Evolutionary conservation across 2,797 vertebrate species (phyloP).

Genomic region (Lacerta bilineata): DNA sequence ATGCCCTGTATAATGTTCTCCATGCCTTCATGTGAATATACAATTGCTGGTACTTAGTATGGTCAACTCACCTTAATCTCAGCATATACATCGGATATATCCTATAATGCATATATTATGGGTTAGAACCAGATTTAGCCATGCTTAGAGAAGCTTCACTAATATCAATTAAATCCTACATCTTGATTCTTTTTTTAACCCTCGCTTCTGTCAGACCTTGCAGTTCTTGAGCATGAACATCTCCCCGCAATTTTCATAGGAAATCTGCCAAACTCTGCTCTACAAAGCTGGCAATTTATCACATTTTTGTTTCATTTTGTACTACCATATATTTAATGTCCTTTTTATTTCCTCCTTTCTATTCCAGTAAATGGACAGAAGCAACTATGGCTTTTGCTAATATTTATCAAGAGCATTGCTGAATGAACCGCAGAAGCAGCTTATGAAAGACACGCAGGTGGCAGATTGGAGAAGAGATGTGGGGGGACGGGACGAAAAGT

Average conservation of each 20-base stretch:
- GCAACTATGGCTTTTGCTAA: not conserved
- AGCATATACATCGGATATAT: not conserved
- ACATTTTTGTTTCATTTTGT: not conserved
- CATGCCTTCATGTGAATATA: too few species aligned
- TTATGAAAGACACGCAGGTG: slow-evolving; percentile 26
- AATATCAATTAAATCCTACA: not conserved
- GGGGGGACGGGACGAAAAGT: slow-evolving; percentile 17
- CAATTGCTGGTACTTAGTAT: not conserved
- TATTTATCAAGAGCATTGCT: not conserved
- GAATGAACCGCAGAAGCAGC: slow-evolving; percentile 33
- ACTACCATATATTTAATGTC: not conserved
- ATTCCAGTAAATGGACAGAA: slow-evolving; percentile 23
- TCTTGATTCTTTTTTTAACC: not conserved
- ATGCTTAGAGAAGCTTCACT: not conserved
- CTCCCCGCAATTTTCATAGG: not conserved
- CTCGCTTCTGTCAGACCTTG: not conserved
- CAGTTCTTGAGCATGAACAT: not conserved
- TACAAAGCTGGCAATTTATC: not conserved
- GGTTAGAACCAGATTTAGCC: not conserved
- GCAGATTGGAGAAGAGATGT: slow-evolving; percentile 39
- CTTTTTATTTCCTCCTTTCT: not conserved
- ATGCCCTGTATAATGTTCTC: not conserved
- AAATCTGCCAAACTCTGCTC: slow-evolving; percentile 10
- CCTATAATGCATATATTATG: not conserved
- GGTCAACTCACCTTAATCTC: not conserved